Percentiles rank a stretch among this genome's conserved stretches.
Conservation (phyloP, 2,113 vertebrate genomes). For the Spermophilus dauricus region DNA sequence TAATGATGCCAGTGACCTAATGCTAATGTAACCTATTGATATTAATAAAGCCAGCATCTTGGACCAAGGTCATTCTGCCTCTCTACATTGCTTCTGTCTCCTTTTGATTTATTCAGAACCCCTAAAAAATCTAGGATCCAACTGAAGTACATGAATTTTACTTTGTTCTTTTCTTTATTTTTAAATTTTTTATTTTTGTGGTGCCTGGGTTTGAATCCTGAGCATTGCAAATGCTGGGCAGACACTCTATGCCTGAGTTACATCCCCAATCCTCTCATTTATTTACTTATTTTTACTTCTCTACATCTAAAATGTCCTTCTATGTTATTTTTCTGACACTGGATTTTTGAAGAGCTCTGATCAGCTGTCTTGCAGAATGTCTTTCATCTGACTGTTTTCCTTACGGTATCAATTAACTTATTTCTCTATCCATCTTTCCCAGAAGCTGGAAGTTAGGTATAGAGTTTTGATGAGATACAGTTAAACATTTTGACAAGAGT, state of each 20-base stretch:
- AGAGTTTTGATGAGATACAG: not conserved
- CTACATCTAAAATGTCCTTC: not conserved
- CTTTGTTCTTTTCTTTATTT: not conserved
- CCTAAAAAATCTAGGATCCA: not conserved
- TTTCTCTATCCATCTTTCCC: not conserved
- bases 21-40: too few relatives aligned
- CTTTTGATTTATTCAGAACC: too few relatives aligned
- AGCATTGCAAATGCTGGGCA: not conserved
- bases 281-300: not conserved
- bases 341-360: not conserved
- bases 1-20: too few relatives aligned
- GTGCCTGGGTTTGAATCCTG: not conserved
- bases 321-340: not conserved
- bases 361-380: not conserved
- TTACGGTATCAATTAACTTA: not conserved
- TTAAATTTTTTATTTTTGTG: not conserved
- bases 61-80: too few relatives aligned
- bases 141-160: not conserved
- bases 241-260: not conserved
- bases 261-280: not conserved
- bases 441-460: not conserved
- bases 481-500: slow-evolving; percentile 7
- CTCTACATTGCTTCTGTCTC: too few relatives aligned
- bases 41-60: too few relatives aligned
- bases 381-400: not conserved